These are phyloP conservation scores for Drosophila pseudotalamancana DNA, from an alignment of 2,888 invertebrate species.

Conservation along the genomic window DNA sequence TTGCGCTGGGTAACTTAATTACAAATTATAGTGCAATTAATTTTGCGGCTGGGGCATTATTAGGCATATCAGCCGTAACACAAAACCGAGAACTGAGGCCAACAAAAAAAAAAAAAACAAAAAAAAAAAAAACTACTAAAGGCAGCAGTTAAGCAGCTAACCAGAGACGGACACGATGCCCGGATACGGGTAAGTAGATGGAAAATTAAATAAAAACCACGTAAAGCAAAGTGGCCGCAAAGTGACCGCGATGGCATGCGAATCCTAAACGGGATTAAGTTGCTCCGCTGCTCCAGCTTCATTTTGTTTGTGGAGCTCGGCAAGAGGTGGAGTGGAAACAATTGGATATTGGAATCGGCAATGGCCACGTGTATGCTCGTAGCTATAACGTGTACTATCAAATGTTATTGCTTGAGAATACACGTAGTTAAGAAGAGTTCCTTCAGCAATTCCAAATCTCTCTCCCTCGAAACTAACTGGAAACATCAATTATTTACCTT, in stretches of 20 bases:
- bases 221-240: constrained; percentile 48
- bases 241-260: constrained; percentile 44
- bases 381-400: constrained; percentile 97
- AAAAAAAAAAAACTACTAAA: constrained; percentile 28
- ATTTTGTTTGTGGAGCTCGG: constrained; percentile 14
- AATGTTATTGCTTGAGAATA: constrained; percentile 99
- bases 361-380: constrained; percentile 99
- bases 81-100: constrained; percentile 52
- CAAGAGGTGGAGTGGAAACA: not conserved
- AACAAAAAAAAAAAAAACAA: constrained; percentile 4
- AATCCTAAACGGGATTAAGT: constrained; percentile 25
- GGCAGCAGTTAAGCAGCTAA: constrained; percentile 9
- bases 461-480: no score
- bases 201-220: constrained; percentile 61
- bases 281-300: constrained; percentile 2
- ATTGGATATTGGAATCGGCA: constrained; percentile 86
- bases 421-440: constrained; percentile 97
- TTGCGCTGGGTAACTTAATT: constrained; percentile 77
- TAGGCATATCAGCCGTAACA: constrained; percentile 71
- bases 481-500: constrained; percentile 39
- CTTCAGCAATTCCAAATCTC: constrained; percentile 73
- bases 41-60: constrained; percentile 73
- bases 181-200: constrained; percentile 56
- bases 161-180: not conserved
- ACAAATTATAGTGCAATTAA: constrained; percentile 83